Evolutionary conservation across 2,113 vertebrate genomes (phyloP).

Genomic region (Pipra filicauda): DNA sequence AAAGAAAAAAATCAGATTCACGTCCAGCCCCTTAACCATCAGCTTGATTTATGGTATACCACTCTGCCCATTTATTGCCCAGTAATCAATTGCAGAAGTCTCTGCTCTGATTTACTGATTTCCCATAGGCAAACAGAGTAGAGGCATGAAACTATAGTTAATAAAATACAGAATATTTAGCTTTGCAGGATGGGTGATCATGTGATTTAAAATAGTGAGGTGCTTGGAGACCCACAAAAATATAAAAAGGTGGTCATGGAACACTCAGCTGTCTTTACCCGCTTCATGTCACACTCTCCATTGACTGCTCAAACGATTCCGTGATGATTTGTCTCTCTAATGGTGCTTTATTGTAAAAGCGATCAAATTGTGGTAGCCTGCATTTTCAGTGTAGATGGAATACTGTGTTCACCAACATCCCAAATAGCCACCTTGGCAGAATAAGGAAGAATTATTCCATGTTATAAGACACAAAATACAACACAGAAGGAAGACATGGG

Average conservation of each 20-base stretch:
- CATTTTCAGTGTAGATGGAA: not conserved
- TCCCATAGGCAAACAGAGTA: slow-evolving; percentile 8
- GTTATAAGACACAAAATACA: not conserved
- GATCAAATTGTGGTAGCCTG: not conserved
- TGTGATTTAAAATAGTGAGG: slow-evolving; percentile 30
- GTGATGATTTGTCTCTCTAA: not conserved
- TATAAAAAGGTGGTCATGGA: slow-evolving; percentile 51
- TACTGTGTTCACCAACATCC: not conserved
- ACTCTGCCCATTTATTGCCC: slow-evolving; percentile 20
- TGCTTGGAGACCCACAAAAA: slow-evolving; percentile 50
- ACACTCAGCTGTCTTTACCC: not conserved
- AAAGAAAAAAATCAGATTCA: not conserved
- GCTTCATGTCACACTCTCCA: not conserved
- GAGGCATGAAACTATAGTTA: slow-evolving; percentile 17
- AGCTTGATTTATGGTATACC: not conserved
- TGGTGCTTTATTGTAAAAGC: not conserved
- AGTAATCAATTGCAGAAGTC: slow-evolving; percentile 31
- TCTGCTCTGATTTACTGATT: slow-evolving; percentile 31
- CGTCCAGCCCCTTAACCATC: not conserved
- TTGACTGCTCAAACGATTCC: not conserved
- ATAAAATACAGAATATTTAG: slow-evolving; percentile 57
- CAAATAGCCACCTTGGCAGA: not conserved
- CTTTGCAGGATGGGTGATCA: slow-evolving; percentile 38
- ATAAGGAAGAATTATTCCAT: not conserved
- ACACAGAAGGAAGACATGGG: not conserved